Base-by-base conservation (phyloP, 2,888 invertebrate species). In the Chironomus tentans region DNA sequence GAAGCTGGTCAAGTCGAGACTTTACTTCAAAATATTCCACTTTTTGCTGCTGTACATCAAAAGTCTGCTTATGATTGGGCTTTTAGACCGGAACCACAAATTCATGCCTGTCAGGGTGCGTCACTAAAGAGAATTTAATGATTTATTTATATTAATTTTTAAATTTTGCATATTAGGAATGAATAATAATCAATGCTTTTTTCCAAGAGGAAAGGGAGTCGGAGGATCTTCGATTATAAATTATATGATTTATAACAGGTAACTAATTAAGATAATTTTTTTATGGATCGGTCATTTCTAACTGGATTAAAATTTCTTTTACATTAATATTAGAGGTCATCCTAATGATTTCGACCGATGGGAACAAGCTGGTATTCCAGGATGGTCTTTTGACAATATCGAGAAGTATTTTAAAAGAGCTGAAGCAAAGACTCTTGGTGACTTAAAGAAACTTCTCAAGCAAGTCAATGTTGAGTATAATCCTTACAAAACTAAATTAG, bases 41-140 rank as follows among this genome's bases (percentile, higher is more conserved):
- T 84, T 0, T 78, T 87, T 1, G 86, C 86, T 10, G 84, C 86
- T 18, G 83, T 84, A 76, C 85, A 88, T 68, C 88, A 88, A 79
- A 82, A 87, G 78, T 87, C 88, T 3, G 83, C 85, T 70, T 86
- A 86, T 79, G 89, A 88, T 79, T 90, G 89, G 89, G 85, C 85
- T 18, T 89, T 88, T 81, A 83, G 84, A 62, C 87, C 88, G 62
- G 88, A 88, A 79, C 86, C 85, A 6, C 88, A 89, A 79, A 81
- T 82, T 0, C 83, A 84, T 46, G 85, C 86, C 0, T 87, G 87
- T 77, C 79, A 85, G 56, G 86, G 88, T 78, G 80, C 2, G 1
- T 78, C 77, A 38, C n/a, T 38, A 38, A 38, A 38, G n/a, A n/a
- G n/a, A n/a, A n/a, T n/a, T 38, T 4, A 10, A 10, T 38, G 5